These are phyloP conservation scores for Nanorana parkeri DNA, from an alignment of 2,113 vertebrate species.

Conservation along the genomic window DNA sequence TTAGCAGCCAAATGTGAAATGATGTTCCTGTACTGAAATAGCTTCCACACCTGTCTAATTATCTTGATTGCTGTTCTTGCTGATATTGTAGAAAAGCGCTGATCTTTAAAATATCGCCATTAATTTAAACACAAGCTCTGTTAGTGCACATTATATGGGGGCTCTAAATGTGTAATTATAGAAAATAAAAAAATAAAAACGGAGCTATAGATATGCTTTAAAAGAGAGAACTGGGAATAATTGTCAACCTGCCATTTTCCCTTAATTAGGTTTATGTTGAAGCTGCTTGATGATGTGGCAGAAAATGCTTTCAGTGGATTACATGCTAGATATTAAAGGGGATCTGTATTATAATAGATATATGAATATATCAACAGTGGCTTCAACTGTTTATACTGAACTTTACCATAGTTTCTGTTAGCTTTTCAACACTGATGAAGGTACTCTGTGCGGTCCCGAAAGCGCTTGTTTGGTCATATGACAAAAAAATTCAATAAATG, in stretches of 20 bases:
- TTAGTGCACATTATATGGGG: conserved; percentile 24
- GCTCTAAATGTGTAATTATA: conserved; percentile 50
- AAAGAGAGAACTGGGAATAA: conserved; percentile 32
- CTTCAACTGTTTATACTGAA: too few species aligned
- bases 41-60: conserved; percentile 46
- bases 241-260: conserved; percentile 35
- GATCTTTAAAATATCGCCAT: conserved; percentile 44
- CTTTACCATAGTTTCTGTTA: too few species aligned
- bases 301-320: conserved; percentile 18
- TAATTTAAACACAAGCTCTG: conserved; percentile 37
- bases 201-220: conserved; percentile 33
- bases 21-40: not conserved
- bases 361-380: not conserved
- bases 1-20: conserved; percentile 54
- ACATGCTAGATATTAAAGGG: not conserved
- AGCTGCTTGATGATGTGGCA: conserved; percentile 23
- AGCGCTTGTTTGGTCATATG: too few species aligned
- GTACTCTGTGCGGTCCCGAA: too few species aligned
- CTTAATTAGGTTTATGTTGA: conserved; percentile 43
- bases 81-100: conserved; percentile 45
- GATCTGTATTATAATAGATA: not conserved
- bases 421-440: too few species aligned
- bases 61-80: conserved; percentile 44
- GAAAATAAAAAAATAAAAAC: conserved; percentile 50
- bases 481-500: too few species aligned